phyloP scores from a whole-genome alignment of 2,888 invertebrate species.

The Dermolepida albohirtum region DNA sequence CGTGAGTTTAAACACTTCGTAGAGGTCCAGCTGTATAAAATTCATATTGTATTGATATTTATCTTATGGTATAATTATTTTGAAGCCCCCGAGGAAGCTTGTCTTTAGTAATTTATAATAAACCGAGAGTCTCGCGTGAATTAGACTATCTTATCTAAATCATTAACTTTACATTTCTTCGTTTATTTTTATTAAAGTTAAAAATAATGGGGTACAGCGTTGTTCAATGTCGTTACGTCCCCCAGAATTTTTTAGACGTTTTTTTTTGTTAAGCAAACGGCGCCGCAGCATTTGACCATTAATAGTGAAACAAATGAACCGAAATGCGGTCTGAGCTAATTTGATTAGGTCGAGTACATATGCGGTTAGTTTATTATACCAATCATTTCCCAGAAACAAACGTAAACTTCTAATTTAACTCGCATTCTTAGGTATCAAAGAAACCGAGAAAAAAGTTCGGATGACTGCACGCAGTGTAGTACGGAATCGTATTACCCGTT shows the following conservation, averaged over 20 bases:
- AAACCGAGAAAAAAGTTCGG: constrained; percentile 55
- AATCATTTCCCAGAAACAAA: constrained; percentile 39
- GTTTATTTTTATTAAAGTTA: too few species aligned
- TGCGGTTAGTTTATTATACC: constrained; percentile 41
- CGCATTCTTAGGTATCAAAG: constrained; percentile 54
- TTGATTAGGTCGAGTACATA: constrained; percentile 38
- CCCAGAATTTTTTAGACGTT: constrained; percentile 12
- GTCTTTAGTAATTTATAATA: too few species aligned
- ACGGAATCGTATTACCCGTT: constrained; percentile 29
- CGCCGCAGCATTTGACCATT: constrained; percentile 38
- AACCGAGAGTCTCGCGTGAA: too few species aligned
- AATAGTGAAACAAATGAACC: constrained; percentile 40
- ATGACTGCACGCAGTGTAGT: constrained; percentile 54
- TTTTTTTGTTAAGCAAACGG: constrained; percentile 16
- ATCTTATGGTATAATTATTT: too few species aligned
- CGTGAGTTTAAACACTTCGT: too few species aligned
- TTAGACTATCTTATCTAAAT: too few species aligned
- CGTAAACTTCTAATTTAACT: constrained; percentile 54
- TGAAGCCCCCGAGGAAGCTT: too few species aligned
- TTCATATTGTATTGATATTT: too few species aligned
- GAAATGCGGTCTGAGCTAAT: constrained; percentile 39
- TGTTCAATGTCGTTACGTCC: background rate
- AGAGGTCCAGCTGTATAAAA: too few species aligned
- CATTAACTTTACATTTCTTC: too few species aligned
- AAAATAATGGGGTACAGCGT: too few species aligned